These are phyloP conservation scores for Psittacara wagleri DNA, from an alignment of 2,113 vertebrate genomes.

Conservation along the genomic window DNA sequence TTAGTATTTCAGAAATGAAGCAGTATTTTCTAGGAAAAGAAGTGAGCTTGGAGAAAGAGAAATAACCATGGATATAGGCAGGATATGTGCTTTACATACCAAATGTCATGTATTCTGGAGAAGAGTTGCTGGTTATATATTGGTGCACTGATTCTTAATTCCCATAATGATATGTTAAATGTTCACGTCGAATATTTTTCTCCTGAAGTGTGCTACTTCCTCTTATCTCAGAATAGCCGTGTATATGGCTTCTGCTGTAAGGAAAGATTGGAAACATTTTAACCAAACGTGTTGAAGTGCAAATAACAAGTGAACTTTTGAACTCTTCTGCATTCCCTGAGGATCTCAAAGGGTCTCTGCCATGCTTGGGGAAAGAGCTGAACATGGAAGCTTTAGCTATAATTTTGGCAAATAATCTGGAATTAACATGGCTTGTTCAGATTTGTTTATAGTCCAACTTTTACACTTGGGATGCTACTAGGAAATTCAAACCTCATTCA, in stretches of 20 bases:
- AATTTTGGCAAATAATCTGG: constrained; percentile 7
- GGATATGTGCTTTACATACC: background rate
- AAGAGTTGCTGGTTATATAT: background rate
- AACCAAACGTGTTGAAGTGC: constrained; percentile 46
- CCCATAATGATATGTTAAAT: background rate
- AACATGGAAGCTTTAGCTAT: background rate
- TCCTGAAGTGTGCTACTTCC: background rate
- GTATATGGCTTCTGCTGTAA: background rate
- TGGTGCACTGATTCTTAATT: background rate
- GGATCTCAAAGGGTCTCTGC: background rate
- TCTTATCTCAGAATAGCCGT: background rate
- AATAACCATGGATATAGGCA: background rate
- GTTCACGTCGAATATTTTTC: background rate
- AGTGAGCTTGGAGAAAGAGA: background rate
- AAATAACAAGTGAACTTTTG: constrained; percentile 54
- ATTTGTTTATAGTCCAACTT: background rate
- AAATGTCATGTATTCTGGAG: background rate
- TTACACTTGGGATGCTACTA: background rate
- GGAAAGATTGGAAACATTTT: background rate
- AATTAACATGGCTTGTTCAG: background rate
- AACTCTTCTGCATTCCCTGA: constrained; percentile 8
- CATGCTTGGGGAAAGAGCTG: background rate
- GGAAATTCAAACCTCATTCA: background rate
- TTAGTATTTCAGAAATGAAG: background rate
- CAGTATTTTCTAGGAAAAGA: background rate